Evolutionary conservation across 2,797 vertebrate genomes (phyloP).

Genomic region (Furcifer pardalis): DNA sequence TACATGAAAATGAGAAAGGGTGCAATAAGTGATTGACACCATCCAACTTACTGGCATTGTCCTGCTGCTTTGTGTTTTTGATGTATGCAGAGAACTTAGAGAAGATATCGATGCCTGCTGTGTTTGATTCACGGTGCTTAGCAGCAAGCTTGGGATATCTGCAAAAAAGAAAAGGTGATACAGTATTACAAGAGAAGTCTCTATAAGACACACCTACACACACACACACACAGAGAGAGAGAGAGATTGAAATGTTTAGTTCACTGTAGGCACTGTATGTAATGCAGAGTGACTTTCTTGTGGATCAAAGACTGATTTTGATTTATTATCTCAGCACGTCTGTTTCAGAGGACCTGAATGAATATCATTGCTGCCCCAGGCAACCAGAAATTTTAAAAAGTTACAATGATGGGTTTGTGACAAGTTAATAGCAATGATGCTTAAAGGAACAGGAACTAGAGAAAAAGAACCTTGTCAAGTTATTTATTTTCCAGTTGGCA

Average conservation of each 20-base stretch:
- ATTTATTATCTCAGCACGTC: conserved; percentile 29
- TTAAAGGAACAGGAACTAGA: conserved; percentile 38
- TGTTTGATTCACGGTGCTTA: conserved; percentile 90
- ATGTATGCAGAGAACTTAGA: conserved; percentile 95
- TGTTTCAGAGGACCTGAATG: conserved; percentile 37
- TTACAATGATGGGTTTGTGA: conserved; percentile 19
- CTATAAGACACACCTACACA: background rate
- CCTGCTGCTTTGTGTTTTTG: conserved; percentile 91
- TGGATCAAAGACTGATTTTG: background rate
- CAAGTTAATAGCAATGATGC: conserved; percentile 24
- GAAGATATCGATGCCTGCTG: conserved; percentile 93
- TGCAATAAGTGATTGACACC: background rate
- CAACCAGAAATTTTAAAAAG: background rate
- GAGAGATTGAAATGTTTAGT: background rate
- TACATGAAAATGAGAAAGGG: background rate
- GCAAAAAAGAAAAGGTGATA: conserved; percentile 32
- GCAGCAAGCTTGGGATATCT: conserved; percentile 93
- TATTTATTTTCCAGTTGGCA: conserved; percentile 45
- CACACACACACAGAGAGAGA: too few species aligned
- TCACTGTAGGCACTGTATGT: conserved; percentile 2
- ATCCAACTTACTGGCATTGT: conserved; percentile 86
- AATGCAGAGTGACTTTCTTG: conserved; percentile 2
- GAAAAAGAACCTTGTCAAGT: conserved; percentile 33
- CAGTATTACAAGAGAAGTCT: background rate
- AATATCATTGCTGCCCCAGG: background rate